These are phyloP conservation scores for Echinometra lucunter DNA, from an alignment of 53 echinoderm and acorn worm genomes.

Conservation along the genomic window DNA sequence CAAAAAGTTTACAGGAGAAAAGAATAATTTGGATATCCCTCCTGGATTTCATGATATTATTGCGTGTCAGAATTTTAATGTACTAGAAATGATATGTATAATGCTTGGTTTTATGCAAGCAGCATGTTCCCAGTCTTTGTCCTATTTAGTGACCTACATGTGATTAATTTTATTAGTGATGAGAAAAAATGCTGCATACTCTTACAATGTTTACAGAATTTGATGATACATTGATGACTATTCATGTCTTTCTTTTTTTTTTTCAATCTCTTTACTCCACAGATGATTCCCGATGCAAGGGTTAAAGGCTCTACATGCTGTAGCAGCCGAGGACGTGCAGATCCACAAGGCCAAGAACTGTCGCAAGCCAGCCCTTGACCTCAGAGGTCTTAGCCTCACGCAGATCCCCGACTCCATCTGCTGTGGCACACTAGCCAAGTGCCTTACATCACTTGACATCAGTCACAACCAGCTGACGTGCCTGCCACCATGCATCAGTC, in stretches of 20 bases:
- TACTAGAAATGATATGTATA: too few relatives aligned
- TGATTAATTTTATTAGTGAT: too few relatives aligned
- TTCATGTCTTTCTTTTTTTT: not conserved
- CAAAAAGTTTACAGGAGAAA: too few relatives aligned
- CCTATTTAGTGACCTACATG: too few relatives aligned
- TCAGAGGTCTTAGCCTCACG: slow-evolving; percentile 77
- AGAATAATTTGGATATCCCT: too few relatives aligned
- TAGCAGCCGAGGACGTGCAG: slow-evolving; percentile 79
- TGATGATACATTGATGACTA: too few relatives aligned
- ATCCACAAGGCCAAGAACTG: slow-evolving; percentile 73
- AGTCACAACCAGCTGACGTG: slow-evolving; percentile 82
- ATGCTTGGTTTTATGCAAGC: too few relatives aligned
- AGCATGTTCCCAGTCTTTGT: too few relatives aligned
- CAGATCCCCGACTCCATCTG: slow-evolving; percentile 58
- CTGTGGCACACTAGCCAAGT: slow-evolving; percentile 59
- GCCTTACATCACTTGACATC: slow-evolving; percentile 79
- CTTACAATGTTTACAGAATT: not conserved
- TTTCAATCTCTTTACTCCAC: slow-evolving; percentile 1
- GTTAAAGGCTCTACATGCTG: slow-evolving; percentile 76
- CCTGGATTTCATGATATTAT: too few relatives aligned
- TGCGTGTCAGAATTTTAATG: too few relatives aligned
- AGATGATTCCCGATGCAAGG: slow-evolving; percentile 82
- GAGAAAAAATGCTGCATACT: not conserved
- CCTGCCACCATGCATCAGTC: slow-evolving; percentile 80
- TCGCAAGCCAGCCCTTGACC: slow-evolving; percentile 73